Evolutionary conservation across 1,140 invertebrate genomes (phyloP).

Genomic region (Drosophila subpulchrella): DNA sequence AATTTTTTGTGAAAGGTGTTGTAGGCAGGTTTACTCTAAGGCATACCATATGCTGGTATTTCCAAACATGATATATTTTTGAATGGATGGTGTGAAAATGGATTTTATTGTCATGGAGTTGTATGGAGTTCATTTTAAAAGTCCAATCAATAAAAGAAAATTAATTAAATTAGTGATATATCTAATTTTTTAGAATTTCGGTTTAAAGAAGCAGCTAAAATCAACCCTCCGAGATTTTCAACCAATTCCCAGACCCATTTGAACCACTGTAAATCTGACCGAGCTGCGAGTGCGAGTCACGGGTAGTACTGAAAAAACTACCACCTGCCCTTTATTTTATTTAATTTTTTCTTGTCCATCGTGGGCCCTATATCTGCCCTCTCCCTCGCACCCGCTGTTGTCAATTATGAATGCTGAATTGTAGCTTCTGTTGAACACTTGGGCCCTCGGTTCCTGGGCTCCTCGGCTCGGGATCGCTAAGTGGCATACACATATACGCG

Average conservation of each 20-base stretch:
- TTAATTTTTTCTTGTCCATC: slow-evolving; percentile 58
- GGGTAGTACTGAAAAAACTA: slow-evolving; percentile 67
- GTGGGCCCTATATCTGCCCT: slow-evolving; percentile 47
- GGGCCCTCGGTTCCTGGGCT: slow-evolving; percentile 30
- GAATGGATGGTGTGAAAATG: too few species aligned
- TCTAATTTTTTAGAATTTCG: background rate
- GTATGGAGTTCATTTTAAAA: too few species aligned
- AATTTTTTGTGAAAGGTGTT: background rate
- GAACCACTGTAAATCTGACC: slow-evolving; percentile 76
- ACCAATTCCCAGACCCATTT: background rate
- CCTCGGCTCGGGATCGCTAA: slow-evolving; percentile 48
- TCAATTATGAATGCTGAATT: slow-evolving; percentile 83
- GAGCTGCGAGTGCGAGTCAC: slow-evolving; percentile 65
- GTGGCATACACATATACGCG: slow-evolving; percentile 66
- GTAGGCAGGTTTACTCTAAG: background rate
- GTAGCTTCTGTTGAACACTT: slow-evolving; percentile 82
- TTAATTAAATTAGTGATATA: too few species aligned
- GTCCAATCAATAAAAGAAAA: too few species aligned
- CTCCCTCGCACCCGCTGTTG: slow-evolving; percentile 41
- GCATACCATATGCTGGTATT: too few species aligned
- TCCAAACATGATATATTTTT: too few species aligned
- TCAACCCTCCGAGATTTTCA: background rate
- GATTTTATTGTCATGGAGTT: too few species aligned
- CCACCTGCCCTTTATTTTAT: slow-evolving; percentile 78
- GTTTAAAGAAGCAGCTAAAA: background rate